Evolutionary conservation across 2,797 vertebrate species (phyloP), one percentile per base, ranked within the genome.

Genomic region (Pseudomugil tenellus): DNA sequence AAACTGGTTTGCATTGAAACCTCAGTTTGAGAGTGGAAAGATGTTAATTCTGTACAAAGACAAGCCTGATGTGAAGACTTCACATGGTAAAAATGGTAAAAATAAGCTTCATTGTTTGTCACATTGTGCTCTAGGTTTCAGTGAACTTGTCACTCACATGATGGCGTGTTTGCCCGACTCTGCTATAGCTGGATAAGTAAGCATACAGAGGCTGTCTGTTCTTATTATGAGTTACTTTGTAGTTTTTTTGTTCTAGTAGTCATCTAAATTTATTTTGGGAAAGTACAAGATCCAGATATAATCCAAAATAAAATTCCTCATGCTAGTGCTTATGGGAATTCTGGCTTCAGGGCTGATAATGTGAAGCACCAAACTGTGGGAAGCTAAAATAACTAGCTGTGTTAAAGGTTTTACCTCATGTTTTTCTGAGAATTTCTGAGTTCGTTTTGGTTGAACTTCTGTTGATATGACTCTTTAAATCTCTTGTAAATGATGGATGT

Each of bases 101-200:
- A 53, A 41, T 43, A 3, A 41, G 34, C 32, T 21, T 63, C 25
- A 26, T 16, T 52, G 23, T 51, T 1, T 25, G 49, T 26, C 3
- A 6, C 23, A 2, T 25, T 25, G 23, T 52, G 14, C 10, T 72
- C 39, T 56, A 35, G 26, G 61, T 54, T 60, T 52, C 54, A 52
- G 46, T 74, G 57, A 56, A 46, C 16, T 3, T 35, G 13, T 43
- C 53, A 2, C 13, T 49, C 61, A 14, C 21, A 6, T 41, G 63
- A n/a, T 48, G 56, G 65, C 75, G 55, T 72, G 63, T 32, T 12
- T 31, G 19, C 29, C 58, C 31, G 26, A 52, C 61, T 64, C 25
- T n/a, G 41, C 39, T 25, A 21, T 19, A 26, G 71, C 59, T 17
- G 21, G 34, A 57, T 14, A 19, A 17, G 1, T 11, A 19, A 19